These are phyloP conservation scores for Brachionus rotundiformis DNA, from an alignment of 1,140 invertebrate species.

Conservation along the genomic window DNA sequence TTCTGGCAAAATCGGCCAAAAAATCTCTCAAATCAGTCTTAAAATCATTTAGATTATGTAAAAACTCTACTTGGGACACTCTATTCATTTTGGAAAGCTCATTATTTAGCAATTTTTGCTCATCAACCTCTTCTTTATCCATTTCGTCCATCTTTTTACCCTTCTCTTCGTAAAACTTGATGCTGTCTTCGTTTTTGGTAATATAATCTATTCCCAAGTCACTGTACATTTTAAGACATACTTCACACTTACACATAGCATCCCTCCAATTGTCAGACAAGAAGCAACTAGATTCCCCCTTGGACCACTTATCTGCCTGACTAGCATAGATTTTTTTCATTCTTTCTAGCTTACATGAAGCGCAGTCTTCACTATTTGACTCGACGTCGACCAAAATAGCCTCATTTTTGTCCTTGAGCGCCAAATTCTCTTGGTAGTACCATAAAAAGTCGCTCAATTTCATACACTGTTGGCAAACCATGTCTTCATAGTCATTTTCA, in stretches of 20 bases:
- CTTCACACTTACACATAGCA: conserved; percentile 70
- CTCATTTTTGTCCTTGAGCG: neutral
- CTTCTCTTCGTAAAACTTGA: conserved; percentile 80
- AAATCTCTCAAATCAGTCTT: conserved; percentile 27
- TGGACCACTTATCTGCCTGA: conserved; percentile 57
- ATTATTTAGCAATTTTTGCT: conserved; percentile 70
- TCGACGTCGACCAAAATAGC: neutral
- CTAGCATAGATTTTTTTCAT: neutral
- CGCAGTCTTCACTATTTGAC: conserved; percentile 49
- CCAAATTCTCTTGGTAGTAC: conserved; percentile 68
- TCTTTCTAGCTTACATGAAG: conserved; percentile 52
- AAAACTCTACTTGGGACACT: conserved; percentile 79
- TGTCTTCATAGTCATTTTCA: conserved; percentile 71
- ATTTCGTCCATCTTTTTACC: conserved; percentile 55
- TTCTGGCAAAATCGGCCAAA: conserved; percentile 19
- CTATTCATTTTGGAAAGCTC: conserved; percentile 73
- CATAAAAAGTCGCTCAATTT: conserved; percentile 74
- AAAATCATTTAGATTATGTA: conserved; percentile 64
- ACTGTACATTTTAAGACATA: conserved; percentile 63
- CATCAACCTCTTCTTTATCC: conserved; percentile 64
- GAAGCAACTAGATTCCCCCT: conserved; percentile 63
- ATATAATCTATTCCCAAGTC: conserved; percentile 68
- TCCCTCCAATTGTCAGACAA: conserved; percentile 75
- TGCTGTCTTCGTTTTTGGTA: conserved; percentile 78
- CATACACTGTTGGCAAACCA: conserved; percentile 72